These are phyloP conservation scores for Drosophila hawaiiensis DNA, from an alignment of 2,888 invertebrate species.

Conservation along the genomic window DNA sequence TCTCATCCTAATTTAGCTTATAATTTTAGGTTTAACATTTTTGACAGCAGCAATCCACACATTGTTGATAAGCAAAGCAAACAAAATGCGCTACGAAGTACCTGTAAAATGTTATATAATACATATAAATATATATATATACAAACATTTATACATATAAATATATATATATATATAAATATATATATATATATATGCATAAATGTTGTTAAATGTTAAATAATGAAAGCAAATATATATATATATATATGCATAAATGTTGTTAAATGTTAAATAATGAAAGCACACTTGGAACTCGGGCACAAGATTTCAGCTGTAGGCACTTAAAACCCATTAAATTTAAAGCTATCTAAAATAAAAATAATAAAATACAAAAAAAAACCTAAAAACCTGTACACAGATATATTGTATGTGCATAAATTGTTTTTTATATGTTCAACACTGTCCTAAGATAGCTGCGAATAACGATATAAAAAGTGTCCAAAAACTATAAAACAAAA, in stretches of 20 bases:
- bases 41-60: conserved; percentile 32
- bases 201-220: conserved; percentile 53
- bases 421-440: conserved; percentile 32
- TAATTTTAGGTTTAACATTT: conserved; percentile 58
- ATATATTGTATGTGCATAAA: conserved; percentile 28
- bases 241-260: conserved; percentile 36
- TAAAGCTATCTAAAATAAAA: background rate
- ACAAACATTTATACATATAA: conserved; percentile 5
- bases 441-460: conserved; percentile 16
- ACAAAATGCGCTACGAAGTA: conserved; percentile 81
- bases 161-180: too few species aligned
- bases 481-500: conserved; percentile 24
- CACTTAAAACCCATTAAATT: conserved; percentile 23
- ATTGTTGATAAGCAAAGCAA: conserved; percentile 48
- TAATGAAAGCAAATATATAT: conserved; percentile 13
- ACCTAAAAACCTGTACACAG: conserved; percentile 31
- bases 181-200: conserved; percentile 2
- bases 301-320: conserved; percentile 48
- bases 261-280: conserved; percentile 44
- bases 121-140: conserved; percentile 11
- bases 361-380: background rate
- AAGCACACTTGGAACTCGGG: conserved; percentile 13
- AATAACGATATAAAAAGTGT: conserved; percentile 32
- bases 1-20: conserved; percentile 45
- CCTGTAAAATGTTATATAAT: conserved; percentile 70